Evolutionary conservation across 2,113 vertebrate genomes (phyloP).

Genomic region (Clarias magur): DNA sequence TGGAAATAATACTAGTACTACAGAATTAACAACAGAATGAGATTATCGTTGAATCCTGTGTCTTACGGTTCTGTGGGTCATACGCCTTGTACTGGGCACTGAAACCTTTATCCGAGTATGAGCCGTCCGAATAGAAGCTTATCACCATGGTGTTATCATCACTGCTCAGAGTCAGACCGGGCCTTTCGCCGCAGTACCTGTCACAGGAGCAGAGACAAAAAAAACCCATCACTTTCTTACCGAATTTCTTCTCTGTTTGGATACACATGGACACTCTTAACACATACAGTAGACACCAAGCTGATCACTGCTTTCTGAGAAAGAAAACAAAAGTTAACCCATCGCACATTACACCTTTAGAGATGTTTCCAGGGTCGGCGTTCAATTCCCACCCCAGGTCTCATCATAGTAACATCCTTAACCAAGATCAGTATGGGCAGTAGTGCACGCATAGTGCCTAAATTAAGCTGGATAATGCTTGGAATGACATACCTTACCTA

Average conservation of each 20-base stretch:
- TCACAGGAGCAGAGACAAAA: background rate
- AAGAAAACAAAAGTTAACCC: background rate
- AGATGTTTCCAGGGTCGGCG: too few relatives aligned
- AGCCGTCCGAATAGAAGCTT: slow-evolving; percentile 73
- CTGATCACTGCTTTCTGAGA: background rate
- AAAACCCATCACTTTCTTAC: too few relatives aligned
- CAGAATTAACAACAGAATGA: background rate
- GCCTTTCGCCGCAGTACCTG: slow-evolving; percentile 75
- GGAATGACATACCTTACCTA: background rate
- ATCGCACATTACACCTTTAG: too few relatives aligned
- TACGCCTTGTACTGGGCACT: slow-evolving; percentile 64
- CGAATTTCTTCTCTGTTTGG: background rate
- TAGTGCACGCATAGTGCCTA: background rate
- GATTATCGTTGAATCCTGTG: background rate
- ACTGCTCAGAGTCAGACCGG: slow-evolving; percentile 64
- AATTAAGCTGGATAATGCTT: background rate
- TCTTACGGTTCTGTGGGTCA: slow-evolving; percentile 74
- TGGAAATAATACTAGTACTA: background rate
- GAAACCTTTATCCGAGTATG: slow-evolving; percentile 78
- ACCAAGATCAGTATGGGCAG: background rate
- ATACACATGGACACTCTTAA: background rate
- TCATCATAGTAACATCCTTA: background rate
- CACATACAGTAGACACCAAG: background rate
- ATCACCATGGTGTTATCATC: slow-evolving; percentile 56
- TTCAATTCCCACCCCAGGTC: too few relatives aligned